Evolutionary conservation across 1,140 invertebrate genomes (phyloP), one percentile per base, ranked within the genome.

Genomic region (Anadara kagoshimensis): DNA sequence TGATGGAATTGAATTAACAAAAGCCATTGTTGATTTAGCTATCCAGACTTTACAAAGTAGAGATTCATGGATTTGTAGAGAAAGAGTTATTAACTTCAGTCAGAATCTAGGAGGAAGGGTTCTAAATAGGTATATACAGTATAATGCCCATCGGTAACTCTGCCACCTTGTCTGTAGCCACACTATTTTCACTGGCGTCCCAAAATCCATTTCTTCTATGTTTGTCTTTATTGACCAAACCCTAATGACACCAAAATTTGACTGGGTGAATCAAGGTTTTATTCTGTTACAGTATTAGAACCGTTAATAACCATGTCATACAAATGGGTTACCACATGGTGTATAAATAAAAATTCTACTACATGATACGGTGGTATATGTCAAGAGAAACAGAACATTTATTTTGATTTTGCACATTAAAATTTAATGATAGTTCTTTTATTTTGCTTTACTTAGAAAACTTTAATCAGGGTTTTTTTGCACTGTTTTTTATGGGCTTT

Each of bases 1-100:
- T 36, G 29, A 36, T 36, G 29, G 29, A 36, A 36, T 36, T 36
- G 29, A 36, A 36, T 65, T 84, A 22, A 59, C 79, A 14, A 62
- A 73, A 45, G 57, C 72, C 22, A 65, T 80, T 4, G 43, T 84
- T 24, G 77, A 83, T 49, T 56, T 84, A 44, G 73, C 47, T 5
- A 56, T 77, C 7, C 79, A 83, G 68, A 66, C 73, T n/a, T 51
- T 80, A 41, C 69, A 75, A 47, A 67, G 75, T 12, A 56, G 54
- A 12, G 71, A 76, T 43, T 63, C 56, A 29, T 76, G 75, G 73
- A 8, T 83, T 14, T 75, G 57, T 57, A 44, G 78, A 16, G 79
- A 84, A 18, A 74, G 69, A 65, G 70, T 79, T 8, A 47, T 81
- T 16, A 36, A 24, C 14, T 26, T 69, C 1, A 45, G 68, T 22